These are phyloP conservation scores for Fregata magnificens DNA, from an alignment of 2,113 vertebrate genomes.

Conservation along the genomic window DNA sequence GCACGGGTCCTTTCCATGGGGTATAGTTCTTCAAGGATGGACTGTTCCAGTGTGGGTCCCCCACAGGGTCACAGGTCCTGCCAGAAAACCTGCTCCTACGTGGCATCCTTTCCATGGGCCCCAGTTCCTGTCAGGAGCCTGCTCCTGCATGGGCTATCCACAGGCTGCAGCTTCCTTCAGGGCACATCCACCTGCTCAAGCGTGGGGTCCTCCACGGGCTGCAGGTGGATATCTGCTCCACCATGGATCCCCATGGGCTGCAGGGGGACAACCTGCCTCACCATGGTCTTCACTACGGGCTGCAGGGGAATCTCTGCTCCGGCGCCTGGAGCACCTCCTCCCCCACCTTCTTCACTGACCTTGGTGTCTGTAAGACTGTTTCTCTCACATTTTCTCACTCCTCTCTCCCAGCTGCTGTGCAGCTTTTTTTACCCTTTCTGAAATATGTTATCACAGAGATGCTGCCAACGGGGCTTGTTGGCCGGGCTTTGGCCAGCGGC, in stretches of 20 bases:
- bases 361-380: neutral
- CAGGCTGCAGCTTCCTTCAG: neutral
- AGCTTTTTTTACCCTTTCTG: neutral
- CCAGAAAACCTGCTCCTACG: neutral
- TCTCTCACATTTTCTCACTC: neutral
- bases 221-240: neutral
- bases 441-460: neutral
- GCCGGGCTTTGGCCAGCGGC: neutral
- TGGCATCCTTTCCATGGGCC: fast-evolving
- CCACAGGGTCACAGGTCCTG: neutral
- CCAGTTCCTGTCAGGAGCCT: neutral
- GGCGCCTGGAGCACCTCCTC: fast-evolving
- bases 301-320: neutral
- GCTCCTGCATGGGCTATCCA: neutral
- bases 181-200: neutral
- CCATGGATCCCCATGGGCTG: neutral
- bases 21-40: neutral
- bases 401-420: neutral
- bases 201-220: fast-evolving
- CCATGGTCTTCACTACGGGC: neutral
- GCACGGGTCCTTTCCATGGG: neutral
- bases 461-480: fast-evolving
- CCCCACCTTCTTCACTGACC: neutral
- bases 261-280: neutral
- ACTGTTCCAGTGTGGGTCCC: fast-evolving